These are phyloP conservation scores for Synchiropus splendidus DNA, from an alignment of 2,113 vertebrate species.

Conservation along the genomic window DNA sequence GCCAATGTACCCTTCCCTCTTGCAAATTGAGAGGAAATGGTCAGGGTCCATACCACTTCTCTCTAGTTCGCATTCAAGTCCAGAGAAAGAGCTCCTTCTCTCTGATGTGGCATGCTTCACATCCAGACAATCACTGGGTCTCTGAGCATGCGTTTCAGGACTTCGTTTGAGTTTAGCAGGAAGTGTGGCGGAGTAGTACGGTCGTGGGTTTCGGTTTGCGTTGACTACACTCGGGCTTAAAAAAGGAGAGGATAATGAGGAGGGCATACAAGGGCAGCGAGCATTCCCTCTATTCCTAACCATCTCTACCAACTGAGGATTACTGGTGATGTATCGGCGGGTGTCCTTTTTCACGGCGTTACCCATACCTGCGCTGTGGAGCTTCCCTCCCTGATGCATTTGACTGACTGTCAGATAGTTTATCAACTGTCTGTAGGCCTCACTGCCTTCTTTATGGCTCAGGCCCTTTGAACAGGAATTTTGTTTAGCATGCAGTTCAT, in stretches of 20 bases:
- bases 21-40: conserved; percentile 44
- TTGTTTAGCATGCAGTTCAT: conserved; percentile 59
- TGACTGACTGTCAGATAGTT: conserved; percentile 68
- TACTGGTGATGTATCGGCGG: conserved; percentile 58
- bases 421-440: conserved; percentile 63
- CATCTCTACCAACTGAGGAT: conserved; percentile 58
- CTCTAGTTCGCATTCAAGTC: conserved; percentile 51
- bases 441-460: conserved; percentile 60
- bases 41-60: conserved; percentile 43
- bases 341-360: conserved; percentile 60
- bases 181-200: conserved; percentile 63
- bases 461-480: conserved; percentile 50
- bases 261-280: conserved; percentile 58
- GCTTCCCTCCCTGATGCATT: conserved; percentile 66
- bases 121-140: conserved; percentile 34
- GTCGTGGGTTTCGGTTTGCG: conserved; percentile 28
- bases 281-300: conserved; percentile 52
- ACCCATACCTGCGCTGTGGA: conserved; percentile 58
- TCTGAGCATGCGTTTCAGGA: conserved; percentile 49
- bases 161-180: conserved; percentile 67
- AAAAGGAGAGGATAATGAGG: conserved; percentile 47
- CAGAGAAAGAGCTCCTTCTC: conserved; percentile 61
- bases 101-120: conserved; percentile 34
- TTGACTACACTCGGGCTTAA: conserved; percentile 41
- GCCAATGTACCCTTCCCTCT: conserved; percentile 31